Conservation (phyloP, 1,140 invertebrate species). For the Musca domestica region DNA sequence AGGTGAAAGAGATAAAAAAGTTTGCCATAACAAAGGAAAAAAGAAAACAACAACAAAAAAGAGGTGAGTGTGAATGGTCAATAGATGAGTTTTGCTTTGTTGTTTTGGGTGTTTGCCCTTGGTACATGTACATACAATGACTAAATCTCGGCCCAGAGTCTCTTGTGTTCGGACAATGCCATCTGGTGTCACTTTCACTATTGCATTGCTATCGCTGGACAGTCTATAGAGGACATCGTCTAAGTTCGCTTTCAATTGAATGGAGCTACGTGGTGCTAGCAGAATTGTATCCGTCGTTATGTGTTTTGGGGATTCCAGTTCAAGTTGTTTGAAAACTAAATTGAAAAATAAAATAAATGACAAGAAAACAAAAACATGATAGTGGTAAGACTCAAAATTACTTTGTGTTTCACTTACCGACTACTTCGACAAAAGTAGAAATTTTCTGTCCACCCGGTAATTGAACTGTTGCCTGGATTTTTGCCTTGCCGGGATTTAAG, state of each 20-base stretch:
- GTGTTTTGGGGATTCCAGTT: constrained; percentile 58
- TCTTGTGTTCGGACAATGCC: constrained; percentile 62
- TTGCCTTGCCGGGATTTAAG: constrained; percentile 56
- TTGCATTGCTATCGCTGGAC: constrained; percentile 45
- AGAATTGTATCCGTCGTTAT: constrained; percentile 57
- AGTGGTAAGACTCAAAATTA: neutral
- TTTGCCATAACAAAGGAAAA: too few species aligned
- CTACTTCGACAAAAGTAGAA: constrained; percentile 56
- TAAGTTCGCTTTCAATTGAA: constrained; percentile 68
- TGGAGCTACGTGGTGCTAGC: constrained; percentile 68
- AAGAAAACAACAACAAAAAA: neutral
- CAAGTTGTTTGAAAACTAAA: constrained; percentile 68
- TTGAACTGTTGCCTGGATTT: constrained; percentile 57
- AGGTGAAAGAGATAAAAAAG: too few species aligned
- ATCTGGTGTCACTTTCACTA: constrained; percentile 59
- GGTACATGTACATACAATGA: constrained; percentile 57
- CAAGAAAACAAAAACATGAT: constrained; percentile 1
- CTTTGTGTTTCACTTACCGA: constrained; percentile 41
- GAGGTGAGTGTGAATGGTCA: too few species aligned
- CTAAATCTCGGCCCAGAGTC: constrained; percentile 59
- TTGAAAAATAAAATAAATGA: constrained; percentile 50
- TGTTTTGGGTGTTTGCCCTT: too few species aligned
- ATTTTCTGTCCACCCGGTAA: constrained; percentile 60
- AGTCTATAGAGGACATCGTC: constrained; percentile 53
- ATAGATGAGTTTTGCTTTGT: too few species aligned